Base-by-base conservation (phyloP, 2,888 invertebrate genomes). In the Amblyjoppa fuscipennis region DNA sequence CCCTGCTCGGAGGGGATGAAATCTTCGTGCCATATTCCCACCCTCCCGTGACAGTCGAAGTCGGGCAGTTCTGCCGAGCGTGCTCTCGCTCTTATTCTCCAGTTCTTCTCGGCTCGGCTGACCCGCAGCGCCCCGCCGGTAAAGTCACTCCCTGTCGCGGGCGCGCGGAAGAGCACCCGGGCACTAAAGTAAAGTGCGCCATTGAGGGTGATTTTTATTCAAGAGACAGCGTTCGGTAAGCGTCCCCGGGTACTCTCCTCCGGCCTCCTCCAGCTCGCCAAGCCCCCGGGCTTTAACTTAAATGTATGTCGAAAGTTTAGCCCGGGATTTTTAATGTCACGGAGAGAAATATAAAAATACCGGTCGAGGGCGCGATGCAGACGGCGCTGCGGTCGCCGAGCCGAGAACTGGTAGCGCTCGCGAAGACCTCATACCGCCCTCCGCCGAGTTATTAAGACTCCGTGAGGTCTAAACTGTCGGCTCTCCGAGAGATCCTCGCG, bases 161-260 rank as follows among this genome's bases (percentile, higher is more conserved):
- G 68, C 45, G 53, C 28, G 69, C 53, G 71, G 20, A 59, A 84
- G 81, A 86, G 89, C 90, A 88, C 87, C 84, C 85, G 84, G 75
- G 91, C 88, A 90, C 91, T 92, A 91, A 92, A 91, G 91, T 91
- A 92, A 92, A 93, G 91, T 92, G 91, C 91, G 90, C 90, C 91
- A 93, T 92, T 92, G 92, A 93, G 91, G 93, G 91, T 92, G 92
- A 93, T 93, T 93, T 93, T 93, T 93, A 93, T 93, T 93, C 93
- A 93, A 93, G 93, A 93, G 93, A 93, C 93, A 92, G 89, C 92
- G 91, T 90, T 90, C 90, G 88, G 85, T 89, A 86, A 87, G 89
- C 88, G 89, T 88, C 87, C 88, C 88, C 87, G 81, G 86, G 89
- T 75, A 74, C 78, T 73, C 74, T 79, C 49, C 78, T 74, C 78